These are phyloP conservation scores for Vulpes ferrilata DNA, from an alignment of 2,113 vertebrate species.

Conservation along the genomic window DNA sequence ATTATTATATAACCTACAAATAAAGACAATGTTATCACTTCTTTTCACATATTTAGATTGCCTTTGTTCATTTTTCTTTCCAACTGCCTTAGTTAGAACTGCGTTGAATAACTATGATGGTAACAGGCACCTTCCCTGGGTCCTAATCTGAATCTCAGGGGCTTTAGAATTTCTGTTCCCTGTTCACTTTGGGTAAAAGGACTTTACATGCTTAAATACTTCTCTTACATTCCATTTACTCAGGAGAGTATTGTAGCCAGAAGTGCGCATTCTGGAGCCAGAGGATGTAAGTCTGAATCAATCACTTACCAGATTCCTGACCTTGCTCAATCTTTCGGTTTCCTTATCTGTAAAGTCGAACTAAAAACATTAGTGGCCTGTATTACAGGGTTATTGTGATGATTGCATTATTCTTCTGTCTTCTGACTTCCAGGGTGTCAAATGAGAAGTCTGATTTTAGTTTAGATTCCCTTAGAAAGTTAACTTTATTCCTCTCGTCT, in stretches of 20 bases:
- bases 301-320: background rate
- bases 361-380: background rate
- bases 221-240: background rate
- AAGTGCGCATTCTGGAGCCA: background rate
- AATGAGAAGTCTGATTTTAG: background rate
- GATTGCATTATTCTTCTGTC: background rate
- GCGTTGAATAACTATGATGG: background rate
- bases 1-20: background rate
- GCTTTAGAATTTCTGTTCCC: background rate
- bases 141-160: background rate
- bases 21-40: background rate
- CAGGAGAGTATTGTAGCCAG: background rate
- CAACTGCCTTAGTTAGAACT: background rate
- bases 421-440: background rate
- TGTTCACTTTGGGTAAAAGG: background rate
- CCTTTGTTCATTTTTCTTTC: background rate
- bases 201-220: background rate
- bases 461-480: background rate
- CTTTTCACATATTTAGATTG: background rate
- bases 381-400: accelerated
- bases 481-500: background rate
- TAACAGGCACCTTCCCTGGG: background rate
- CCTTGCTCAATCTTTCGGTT: background rate
- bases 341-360: background rate
- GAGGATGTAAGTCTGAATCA: background rate